A percentile compares a stretch with the other conserved stretches of the same genome.
Evolutionary conservation across 2,888 invertebrate genomes (phyloP).

Genomic region (Aphrophora alni): DNA sequence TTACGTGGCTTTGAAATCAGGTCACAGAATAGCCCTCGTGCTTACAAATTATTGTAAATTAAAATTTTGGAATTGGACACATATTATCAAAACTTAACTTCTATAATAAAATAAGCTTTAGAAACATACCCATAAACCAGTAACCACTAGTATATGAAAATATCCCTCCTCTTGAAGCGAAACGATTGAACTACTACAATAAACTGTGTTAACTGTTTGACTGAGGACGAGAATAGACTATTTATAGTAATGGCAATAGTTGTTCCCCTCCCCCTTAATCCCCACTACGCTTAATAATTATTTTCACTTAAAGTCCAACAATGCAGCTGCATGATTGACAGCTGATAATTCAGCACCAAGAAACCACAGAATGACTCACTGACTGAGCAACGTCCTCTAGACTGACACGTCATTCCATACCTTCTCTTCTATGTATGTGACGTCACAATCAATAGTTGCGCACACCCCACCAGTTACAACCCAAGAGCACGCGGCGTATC

Average conservation of each 20-base stretch:
- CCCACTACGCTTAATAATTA: slow-evolving; percentile 35
- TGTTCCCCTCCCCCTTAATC: slow-evolving; percentile 31
- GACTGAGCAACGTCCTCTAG: neutral
- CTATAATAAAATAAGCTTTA: neutral
- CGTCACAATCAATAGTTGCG: slow-evolving; percentile 6
- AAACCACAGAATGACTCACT: neutral
- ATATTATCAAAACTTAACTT: neutral
- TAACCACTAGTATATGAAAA: slow-evolving; percentile 36
- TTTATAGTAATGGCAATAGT: slow-evolving; percentile 29
- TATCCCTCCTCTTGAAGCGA: slow-evolving; percentile 35
- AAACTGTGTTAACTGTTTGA: neutral
- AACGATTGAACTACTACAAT: neutral
- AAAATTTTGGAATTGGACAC: neutral
- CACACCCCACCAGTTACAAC: neutral
- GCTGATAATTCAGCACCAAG: slow-evolving; percentile 26
- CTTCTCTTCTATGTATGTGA: neutral
- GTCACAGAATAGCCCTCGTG: neutral
- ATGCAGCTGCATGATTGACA: slow-evolving; percentile 31
- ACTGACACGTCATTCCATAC: neutral
- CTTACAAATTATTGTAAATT: neutral
- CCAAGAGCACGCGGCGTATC: neutral
- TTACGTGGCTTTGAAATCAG: neutral
- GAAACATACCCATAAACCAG: slow-evolving; percentile 45
- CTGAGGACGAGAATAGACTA: slow-evolving; percentile 21
- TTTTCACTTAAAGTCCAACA: slow-evolving; percentile 35